A percentile compares a stretch with the other conserved stretches of the same genome.
Conservation (phyloP, 2,888 invertebrate species). For the Tiliacea citrago region DNA sequence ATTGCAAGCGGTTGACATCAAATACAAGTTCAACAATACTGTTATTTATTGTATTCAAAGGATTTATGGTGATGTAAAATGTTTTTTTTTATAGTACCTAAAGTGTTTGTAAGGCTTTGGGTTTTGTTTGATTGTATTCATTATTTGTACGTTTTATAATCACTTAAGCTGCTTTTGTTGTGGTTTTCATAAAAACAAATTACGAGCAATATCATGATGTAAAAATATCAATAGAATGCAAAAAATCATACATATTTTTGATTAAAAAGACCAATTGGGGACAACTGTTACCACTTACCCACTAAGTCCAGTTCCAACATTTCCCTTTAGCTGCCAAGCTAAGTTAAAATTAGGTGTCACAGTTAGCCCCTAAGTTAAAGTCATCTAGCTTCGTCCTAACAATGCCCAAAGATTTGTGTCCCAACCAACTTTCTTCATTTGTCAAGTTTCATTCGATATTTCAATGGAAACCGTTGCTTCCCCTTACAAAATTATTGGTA, state of each 20-base stretch:
- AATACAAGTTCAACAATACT: constrained; percentile 37
- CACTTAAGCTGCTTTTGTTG: constrained; percentile 31
- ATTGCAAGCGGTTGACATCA: constrained; percentile 29
- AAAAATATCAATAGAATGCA: not conserved
- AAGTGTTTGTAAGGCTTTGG: constrained; percentile 12
- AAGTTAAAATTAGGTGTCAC: constrained; percentile 46
- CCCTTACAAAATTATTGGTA: constrained; percentile 37
- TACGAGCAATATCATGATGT: not conserved
- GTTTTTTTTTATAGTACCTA: constrained; percentile 1
- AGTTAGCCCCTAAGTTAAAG: no score
- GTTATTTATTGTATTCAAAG: constrained; percentile 45
- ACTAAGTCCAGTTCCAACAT: not conserved
- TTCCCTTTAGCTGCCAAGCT: not conserved
- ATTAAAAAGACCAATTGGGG: not conserved
- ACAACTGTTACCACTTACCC: not conserved
- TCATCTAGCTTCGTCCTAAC: constrained; percentile 25
- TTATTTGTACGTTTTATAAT: not conserved
- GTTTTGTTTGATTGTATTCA: constrained; percentile 3
- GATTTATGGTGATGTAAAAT: constrained; percentile 22
- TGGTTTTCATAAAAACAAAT: constrained; percentile 5
- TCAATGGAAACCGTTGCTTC: constrained; percentile 51
- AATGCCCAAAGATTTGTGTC: constrained; percentile 56
- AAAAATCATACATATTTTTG: not conserved
- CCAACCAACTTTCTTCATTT: constrained; percentile 63
- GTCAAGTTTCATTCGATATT: no score